phyloP scores from a whole-genome alignment of 2,113 vertebrate species.

The Monarcha castaneiventris region DNA sequence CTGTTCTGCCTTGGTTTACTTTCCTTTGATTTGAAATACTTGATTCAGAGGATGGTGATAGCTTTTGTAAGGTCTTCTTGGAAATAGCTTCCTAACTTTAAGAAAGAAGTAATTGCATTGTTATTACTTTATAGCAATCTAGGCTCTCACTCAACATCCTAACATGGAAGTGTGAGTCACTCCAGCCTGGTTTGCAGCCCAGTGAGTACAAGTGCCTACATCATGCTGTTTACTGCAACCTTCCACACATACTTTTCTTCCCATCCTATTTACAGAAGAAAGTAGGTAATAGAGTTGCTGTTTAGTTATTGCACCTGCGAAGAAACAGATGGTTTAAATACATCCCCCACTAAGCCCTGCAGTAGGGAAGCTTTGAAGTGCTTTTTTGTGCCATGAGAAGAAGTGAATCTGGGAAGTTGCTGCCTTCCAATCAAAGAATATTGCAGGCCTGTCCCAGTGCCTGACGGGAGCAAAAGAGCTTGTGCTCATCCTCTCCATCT shows the following conservation, averaged over 20 bases:
- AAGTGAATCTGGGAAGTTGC: neutral
- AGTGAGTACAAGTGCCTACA: neutral
- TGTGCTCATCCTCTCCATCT: neutral
- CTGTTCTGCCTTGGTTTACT: neutral
- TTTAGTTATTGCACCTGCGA: neutral
- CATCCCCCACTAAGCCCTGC: neutral
- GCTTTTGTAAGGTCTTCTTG: neutral
- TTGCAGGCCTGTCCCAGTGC: neutral
- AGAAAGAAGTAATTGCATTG: neutral
- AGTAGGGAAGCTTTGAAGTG: neutral
- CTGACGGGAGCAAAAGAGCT: neutral
- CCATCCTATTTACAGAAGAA: neutral
- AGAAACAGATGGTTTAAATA: neutral
- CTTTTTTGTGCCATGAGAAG: neutral
- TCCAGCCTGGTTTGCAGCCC: neutral
- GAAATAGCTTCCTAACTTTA: neutral
- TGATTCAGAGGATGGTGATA: neutral
- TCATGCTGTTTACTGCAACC: neutral
- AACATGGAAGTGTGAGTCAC: neutral
- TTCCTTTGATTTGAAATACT: neutral
- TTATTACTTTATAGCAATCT: neutral
- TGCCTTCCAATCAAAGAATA: neutral
- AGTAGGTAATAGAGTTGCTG: neutral
- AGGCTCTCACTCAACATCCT: neutral
- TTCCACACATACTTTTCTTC: neutral